phyloP scores from a whole-genome alignment of 1,140 invertebrate species.

The Hylyphantes graminicola region DNA sequence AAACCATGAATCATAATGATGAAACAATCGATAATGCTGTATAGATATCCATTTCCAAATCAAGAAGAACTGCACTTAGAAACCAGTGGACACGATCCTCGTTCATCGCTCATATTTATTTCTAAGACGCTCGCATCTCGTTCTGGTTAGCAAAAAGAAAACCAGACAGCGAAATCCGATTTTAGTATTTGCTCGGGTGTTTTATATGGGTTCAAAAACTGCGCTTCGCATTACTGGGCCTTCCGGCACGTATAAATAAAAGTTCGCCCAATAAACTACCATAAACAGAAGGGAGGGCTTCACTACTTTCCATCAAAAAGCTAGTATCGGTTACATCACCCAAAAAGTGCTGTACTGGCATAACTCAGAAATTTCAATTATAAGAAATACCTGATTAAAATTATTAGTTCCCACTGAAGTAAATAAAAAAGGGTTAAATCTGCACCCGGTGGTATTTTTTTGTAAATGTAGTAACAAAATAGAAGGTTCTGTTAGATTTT shows the following conservation, averaged over 20 bases:
- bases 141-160: background rate
- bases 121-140: background rate
- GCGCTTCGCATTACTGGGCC: slow-evolving; percentile 12
- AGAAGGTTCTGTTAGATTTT: too few species aligned
- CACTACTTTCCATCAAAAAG: background rate
- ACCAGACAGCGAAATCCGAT: slow-evolving; percentile 17
- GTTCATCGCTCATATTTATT: slow-evolving; percentile 35
- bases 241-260: slow-evolving; percentile 30
- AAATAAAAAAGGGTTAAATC: too few species aligned
- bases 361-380: too few species aligned
- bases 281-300: background rate
- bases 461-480: too few species aligned
- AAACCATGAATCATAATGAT: too few species aligned
- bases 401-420: too few species aligned
- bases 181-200: slow-evolving; percentile 30
- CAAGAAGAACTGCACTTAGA: slow-evolving; percentile 21
- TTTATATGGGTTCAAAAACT: slow-evolving; percentile 5
- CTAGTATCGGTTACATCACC: background rate
- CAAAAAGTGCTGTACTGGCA: background rate
- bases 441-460: too few species aligned
- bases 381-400: too few species aligned
- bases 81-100: background rate
- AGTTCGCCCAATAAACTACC: slow-evolving; percentile 26
- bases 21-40: too few species aligned
- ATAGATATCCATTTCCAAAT: background rate